A percentile compares a stretch with the other conserved stretches of the same genome.
phyloP scores from a whole-genome alignment of 2,113 vertebrate species.

The Alouatta palliata region DNA sequence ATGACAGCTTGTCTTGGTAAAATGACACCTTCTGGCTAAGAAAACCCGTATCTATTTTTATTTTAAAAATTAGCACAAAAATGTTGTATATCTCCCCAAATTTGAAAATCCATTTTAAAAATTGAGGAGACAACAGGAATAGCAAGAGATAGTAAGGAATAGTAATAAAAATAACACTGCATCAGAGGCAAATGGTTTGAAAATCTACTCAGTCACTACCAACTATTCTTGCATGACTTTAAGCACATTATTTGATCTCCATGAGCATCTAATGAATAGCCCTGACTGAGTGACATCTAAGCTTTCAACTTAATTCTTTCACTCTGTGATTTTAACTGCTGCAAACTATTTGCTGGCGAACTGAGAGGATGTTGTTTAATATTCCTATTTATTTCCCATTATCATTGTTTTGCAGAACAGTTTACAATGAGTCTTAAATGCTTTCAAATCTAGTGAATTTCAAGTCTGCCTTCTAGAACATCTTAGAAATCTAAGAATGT shows the following conservation, averaged over 20 bases:
- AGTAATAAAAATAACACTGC: neutral
- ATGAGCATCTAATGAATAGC: neutral
- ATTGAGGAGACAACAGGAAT: neutral
- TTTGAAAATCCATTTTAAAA: neutral
- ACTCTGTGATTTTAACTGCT: neutral
- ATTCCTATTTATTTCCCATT: neutral
- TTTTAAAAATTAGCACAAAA: neutral
- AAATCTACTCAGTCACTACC: neutral
- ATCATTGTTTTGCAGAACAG: neutral
- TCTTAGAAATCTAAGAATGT: neutral
- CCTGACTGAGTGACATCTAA: neutral
- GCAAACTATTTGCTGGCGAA: neutral
- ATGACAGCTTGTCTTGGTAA: slow-evolving; percentile 1
- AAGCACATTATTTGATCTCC: neutral
- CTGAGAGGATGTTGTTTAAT: neutral
- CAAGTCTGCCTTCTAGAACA: neutral
- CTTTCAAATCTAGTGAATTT: neutral
- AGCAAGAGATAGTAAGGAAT: neutral
- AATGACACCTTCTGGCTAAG: slow-evolving; percentile 25
- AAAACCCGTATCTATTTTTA: neutral
- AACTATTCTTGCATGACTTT: neutral
- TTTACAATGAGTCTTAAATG: neutral
- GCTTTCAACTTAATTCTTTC: neutral
- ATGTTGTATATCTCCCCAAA: neutral
- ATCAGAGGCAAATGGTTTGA: neutral